Evolutionary conservation across 2,113 vertebrate species (phyloP).

Genomic region (Recurvirostra avosetta): DNA sequence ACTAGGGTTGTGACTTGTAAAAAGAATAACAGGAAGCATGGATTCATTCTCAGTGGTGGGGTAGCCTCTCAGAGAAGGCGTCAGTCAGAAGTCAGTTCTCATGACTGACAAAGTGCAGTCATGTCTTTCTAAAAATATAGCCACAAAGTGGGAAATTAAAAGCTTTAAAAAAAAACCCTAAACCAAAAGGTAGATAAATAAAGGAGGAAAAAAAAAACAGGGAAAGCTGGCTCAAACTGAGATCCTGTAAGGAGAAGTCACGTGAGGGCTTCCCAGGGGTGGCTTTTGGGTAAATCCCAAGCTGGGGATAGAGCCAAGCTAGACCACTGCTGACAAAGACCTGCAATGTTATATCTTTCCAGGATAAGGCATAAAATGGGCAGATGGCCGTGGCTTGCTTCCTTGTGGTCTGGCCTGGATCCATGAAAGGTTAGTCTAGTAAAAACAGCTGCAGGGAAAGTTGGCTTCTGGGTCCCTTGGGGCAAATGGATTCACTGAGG

Average conservation of each 20-base stretch:
- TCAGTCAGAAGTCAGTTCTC: background rate
- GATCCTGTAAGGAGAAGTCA: background rate
- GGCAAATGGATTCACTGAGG: background rate
- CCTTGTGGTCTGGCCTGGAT: slow-evolving; percentile 8
- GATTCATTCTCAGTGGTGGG: background rate
- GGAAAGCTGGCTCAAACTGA: background rate
- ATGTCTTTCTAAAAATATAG: background rate
- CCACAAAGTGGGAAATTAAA: background rate
- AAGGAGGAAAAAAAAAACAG: background rate
- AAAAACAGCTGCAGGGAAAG: background rate
- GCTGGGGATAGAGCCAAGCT: background rate
- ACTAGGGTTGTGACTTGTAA: background rate
- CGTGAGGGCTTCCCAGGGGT: background rate
- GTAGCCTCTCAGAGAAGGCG: background rate
- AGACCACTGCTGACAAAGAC: background rate
- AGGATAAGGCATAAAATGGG: slow-evolving; percentile 3
- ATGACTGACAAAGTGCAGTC: background rate
- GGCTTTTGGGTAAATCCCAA: background rate
- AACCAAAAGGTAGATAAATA: background rate
- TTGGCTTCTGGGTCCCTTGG: background rate
- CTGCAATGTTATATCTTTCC: background rate
- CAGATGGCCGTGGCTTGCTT: background rate
- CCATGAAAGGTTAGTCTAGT: background rate
- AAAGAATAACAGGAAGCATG: background rate
- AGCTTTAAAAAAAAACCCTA: background rate